Evolutionary conservation across 2,113 vertebrate genomes (phyloP).

Genomic region (Alosa alosa): DNA sequence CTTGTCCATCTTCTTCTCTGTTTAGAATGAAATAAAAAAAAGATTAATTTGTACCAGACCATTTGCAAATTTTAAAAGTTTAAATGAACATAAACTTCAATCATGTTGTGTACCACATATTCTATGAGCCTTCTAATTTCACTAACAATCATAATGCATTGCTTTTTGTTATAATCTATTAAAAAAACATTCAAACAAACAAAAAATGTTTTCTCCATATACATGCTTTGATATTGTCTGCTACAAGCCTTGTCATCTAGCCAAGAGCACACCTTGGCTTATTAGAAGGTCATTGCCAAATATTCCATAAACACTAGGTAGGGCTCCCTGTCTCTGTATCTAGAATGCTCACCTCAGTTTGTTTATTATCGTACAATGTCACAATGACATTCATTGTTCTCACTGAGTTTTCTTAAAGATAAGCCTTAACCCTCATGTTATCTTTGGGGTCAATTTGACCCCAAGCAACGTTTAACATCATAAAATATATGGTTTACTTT

Average conservation of each 20-base stretch:
- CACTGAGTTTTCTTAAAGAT: background rate
- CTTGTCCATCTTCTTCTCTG: slow-evolving; percentile 86
- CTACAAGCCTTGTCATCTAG: no score
- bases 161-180: background rate
- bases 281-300: background rate
- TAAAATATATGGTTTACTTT: no score
- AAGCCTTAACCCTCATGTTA: no score
- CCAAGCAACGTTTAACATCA: no score
- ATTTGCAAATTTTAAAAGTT: no score
- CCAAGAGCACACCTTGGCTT: background rate
- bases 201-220: no score
- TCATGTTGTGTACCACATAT: background rate
- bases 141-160: background rate
- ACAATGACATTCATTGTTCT: background rate
- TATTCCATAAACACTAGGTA: background rate
- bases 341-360: background rate
- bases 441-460: no score
- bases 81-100: background rate
- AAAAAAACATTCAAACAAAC: background rate
- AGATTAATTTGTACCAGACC: background rate
- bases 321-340: background rate
- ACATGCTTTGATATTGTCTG: no score
- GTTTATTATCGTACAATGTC: background rate
- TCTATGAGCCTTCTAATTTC: background rate
- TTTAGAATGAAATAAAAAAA: slow-evolving; percentile 43